Base-by-base conservation (phyloP, 2,888 invertebrate species). In the Carpatolechia fugitivella region DNA sequence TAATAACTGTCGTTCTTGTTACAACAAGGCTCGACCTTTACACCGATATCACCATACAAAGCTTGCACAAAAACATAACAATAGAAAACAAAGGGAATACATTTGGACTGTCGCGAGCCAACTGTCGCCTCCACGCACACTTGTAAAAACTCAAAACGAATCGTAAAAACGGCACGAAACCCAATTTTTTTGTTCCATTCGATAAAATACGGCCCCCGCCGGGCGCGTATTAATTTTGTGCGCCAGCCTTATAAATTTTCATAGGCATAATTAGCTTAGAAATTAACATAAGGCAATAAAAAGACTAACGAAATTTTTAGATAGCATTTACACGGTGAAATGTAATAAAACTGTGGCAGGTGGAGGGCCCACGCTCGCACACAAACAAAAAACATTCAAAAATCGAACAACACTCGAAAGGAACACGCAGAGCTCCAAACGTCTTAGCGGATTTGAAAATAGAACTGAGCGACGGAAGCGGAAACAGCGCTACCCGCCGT, bases 231-330 rank as follows among this genome's bases (percentile, higher is more conserved):
- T 88, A 89, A 88, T 88, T 85, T 77, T 76, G 79, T 79, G 74
- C 78, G 72, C 72, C 73, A 65, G 72, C 75, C 84, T 86, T 85
- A 88, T 89, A 87, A 74, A 89, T 87, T 87, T 88, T 87, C 89
- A 85, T 88, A 82, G 86, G 78, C 82, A 85, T 89, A 87, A 90
- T 90, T 90, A 90, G 79, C 78, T 87, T 84, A 83, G 83, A 83
- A 89, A 90, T 90, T 90, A 89, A 87, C 90, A 89, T 89, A 88
- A 81, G 75, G 80, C 78, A 76, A 88, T 89, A 89, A 89, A 90
- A 79, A 80, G 74, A 70, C 78, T 82, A 87, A 90, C 87, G 82
- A 85, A 88, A 88, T 83, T 87, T 84, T 88, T 88, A 83, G 84
- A 83, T 78, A 80, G 72, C 80, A 74, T 81, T 82, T 82, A 84